These are phyloP conservation scores for Drosophila robusta DNA, from an alignment of 2,888 invertebrate genomes.

Conservation along the genomic window DNA sequence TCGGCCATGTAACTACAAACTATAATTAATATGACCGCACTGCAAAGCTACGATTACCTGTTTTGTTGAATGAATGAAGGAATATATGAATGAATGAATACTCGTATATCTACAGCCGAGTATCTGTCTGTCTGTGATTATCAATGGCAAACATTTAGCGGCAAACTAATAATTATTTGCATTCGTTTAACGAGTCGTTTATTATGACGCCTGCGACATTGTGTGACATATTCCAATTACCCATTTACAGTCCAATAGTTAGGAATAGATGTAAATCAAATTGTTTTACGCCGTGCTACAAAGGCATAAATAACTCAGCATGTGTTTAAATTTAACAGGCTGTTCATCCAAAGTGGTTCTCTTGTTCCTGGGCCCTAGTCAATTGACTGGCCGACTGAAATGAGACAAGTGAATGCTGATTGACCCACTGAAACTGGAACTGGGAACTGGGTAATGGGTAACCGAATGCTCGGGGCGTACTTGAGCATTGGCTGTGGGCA, in stretches of 20 bases:
- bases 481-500: slow-evolving; percentile 26
- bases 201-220: slow-evolving; percentile 33
- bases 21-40: slow-evolving; percentile 58
- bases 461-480: slow-evolving; percentile 40
- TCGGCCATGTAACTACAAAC: slow-evolving; percentile 36
- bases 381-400: slow-evolving; percentile 38
- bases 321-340: slow-evolving; percentile 9
- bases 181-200: slow-evolving; percentile 40
- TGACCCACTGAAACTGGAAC: slow-evolving; percentile 63
- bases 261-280: slow-evolving; percentile 8
- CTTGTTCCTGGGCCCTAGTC: slow-evolving; percentile 39
- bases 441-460: slow-evolving; percentile 28
- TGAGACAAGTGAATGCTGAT: slow-evolving; percentile 77
- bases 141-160: slow-evolving; percentile 47
- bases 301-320: slow-evolving; percentile 11
- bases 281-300: slow-evolving; percentile 19
- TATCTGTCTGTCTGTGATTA: slow-evolving; percentile 34
- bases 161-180: slow-evolving; percentile 53
- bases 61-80: slow-evolving; percentile 37
- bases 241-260: slow-evolving; percentile 7
- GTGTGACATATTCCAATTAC: slow-evolving; percentile 24
- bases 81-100: slow-evolving; percentile 27
- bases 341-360: slow-evolving; percentile 3
- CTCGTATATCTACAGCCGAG: slow-evolving; percentile 9
- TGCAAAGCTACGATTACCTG: slow-evolving; percentile 25